These are phyloP conservation scores for Leptinotarsa rubiginosa DNA, from an alignment of 2,888 invertebrate species.

Conservation along the genomic window DNA sequence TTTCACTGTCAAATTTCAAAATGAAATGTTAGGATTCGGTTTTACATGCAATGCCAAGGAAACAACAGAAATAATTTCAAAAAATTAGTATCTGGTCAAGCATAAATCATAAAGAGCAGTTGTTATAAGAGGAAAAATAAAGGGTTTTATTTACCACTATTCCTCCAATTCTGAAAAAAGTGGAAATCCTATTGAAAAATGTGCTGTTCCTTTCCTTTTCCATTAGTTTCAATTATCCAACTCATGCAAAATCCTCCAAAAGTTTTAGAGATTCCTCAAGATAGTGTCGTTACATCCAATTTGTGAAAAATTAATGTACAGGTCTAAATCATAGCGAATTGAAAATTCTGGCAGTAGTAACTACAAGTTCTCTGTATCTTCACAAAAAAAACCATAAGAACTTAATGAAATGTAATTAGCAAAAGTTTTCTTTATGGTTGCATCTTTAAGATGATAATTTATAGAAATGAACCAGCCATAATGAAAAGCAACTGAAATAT, in stretches of 20 bases:
- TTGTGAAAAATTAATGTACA: neutral
- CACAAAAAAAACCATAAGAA: neutral
- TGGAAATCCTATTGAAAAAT: conserved; percentile 17
- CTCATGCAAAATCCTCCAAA: conserved; percentile 41
- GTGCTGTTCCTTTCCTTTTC: conserved; percentile 27
- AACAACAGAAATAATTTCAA: neutral
- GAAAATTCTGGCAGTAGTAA: neutral
- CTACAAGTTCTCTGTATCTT: neutral
- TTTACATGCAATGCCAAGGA: neutral
- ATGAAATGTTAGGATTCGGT: neutral
- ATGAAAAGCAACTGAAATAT: neutral
- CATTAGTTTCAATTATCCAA: conserved; percentile 32
- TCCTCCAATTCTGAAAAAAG: conserved; percentile 30
- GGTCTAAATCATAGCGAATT: conserved; percentile 2
- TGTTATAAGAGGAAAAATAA: conserved; percentile 28
- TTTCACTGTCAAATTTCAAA: neutral
- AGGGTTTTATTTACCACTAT: conserved; percentile 36
- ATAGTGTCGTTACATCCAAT: neutral
- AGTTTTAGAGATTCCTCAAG: conserved; percentile 33
- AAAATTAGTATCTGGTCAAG: conserved; percentile 1
- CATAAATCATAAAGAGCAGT: conserved; percentile 1
- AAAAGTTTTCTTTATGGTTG: no score
- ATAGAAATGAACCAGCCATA: neutral
- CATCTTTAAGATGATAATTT: no score
- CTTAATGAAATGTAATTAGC: no score